These are phyloP conservation scores for Asarcornis scutulata DNA, from an alignment of 2,113 vertebrate genomes.

Conservation along the genomic window DNA sequence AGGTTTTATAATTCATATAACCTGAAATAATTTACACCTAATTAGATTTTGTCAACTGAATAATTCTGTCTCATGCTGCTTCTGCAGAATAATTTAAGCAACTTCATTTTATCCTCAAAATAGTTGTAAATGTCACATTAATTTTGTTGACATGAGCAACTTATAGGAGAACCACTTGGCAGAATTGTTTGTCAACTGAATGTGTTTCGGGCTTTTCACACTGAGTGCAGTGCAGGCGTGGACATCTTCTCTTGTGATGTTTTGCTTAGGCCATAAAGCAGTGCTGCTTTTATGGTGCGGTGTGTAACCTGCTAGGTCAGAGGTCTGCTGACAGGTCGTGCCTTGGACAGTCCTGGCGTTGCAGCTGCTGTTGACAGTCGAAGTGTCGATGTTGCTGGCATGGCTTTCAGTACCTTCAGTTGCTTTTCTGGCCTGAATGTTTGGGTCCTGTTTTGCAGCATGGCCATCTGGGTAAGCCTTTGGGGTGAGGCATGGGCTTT, in stretches of 20 bases:
- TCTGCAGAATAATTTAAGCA: constrained; percentile 77
- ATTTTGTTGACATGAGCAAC: constrained; percentile 80
- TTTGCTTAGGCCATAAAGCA: neutral
- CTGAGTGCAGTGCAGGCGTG: neutral
- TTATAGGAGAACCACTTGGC: constrained; percentile 69
- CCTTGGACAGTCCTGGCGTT: neutral
- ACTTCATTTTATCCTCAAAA: constrained; percentile 79
- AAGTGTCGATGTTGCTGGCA: neutral
- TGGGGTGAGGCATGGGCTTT: rapidly evolving
- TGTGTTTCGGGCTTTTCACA: constrained; percentile 22
- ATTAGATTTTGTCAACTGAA: constrained; percentile 85
- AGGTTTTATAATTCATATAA: constrained; percentile 80
- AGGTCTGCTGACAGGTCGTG: neutral
- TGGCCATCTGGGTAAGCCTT: neutral
- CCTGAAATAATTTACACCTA: constrained; percentile 82
- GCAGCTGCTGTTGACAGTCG: neutral
- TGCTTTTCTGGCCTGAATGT: neutral
- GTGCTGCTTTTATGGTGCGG: neutral
- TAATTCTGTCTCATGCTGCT: constrained; percentile 78
- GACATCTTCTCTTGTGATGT: neutral
- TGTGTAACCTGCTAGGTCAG: neutral
- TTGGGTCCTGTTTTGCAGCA: neutral
- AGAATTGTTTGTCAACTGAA: constrained; percentile 73
- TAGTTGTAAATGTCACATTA: constrained; percentile 83
- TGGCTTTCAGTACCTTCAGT: neutral